Evolutionary conservation across 2,797 vertebrate species (phyloP), one percentile per base, ranked within the genome.

Genomic region (Esox lucius): DNA sequence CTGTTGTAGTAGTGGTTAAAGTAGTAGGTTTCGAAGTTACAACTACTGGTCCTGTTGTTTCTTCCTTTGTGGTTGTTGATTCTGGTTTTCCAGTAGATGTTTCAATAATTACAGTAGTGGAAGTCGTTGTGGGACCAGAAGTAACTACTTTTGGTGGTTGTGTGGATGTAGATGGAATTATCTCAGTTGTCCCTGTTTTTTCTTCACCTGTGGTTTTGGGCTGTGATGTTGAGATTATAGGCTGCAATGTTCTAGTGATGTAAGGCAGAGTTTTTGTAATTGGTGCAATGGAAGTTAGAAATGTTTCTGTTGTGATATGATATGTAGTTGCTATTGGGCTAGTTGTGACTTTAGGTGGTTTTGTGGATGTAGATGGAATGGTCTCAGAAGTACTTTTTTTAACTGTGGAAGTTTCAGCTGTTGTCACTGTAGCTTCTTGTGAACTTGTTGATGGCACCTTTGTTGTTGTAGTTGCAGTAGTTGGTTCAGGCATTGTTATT

Each of bases 81-180:
- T 61, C 28, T 51, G 64, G 0, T 64, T 42, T 68, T 73, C 70
- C 73, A 2, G 71, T 74, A 12, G 76, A 68, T 1, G 69, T 68
- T 72, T 75, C 67, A 26, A 65, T 39, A 62, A 65, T 76, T 51
- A 64, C 9, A 4, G 46, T 65, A 39, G 76, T 76, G 35, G 72
- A 17, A 48, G 67, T 7, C 12, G 80, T 75, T 19, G 66, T 64
- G n/a, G 73, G 33, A 5, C 48, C 59, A 19, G 76, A 46, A 15
- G 73, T 73, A 13, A 13, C 49, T 1, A 62, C 12, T 42, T 24
- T 78, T 13, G 75, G 35, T 42, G 70, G 73, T 13, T 15, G 31
- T 39, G 78, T 73, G 2, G 71, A 56, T 71, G 65, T 69, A 48
- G 74, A 72, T 12, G 24, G 19, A 49, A 42, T 31, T 2, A 42